Evolutionary conservation across 1,140 invertebrate species (phyloP), one percentile per base, ranked within the genome.

Genomic region (Drosophila micromelanica): DNA sequence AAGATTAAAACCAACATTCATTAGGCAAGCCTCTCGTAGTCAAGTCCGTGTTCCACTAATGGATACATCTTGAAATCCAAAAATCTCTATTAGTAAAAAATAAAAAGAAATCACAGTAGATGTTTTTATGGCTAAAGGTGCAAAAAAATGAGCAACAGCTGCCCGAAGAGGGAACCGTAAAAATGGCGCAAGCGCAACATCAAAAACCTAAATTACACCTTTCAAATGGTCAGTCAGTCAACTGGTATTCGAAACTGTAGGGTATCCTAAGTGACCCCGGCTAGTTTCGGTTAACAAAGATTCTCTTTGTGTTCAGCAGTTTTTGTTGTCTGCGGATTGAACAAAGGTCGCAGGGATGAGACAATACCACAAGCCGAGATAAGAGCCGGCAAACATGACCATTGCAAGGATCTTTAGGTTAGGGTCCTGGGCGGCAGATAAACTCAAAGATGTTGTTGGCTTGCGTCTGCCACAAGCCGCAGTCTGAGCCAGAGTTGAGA

Each of bases 311-410:
- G 62, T 38, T 49, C 9, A 40, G 27, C 38, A 56, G 45, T 63
- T 32, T 37, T 23, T 49, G 17, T 55, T 62, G 32, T 79, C 63
- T 63, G 48, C 54, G 61, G 13, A 11, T 7, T 13, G 63, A 63
- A 87, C 75, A 87, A 78, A 55, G 61, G 51, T 0, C 49, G 52
- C 43, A 71, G 49, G 69, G 48, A 73, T 82, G 61, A 48, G 65
- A 77, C 73, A 84, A 84, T 82, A 76, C 84, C 84, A 79, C 84
- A 87, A 87, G 84, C 85, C 81, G 84, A 89, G 84, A 87, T 87
- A 89, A 84, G 85, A 68, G 45, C 55, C 51, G 45, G 51, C 67
- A 60, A 77, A 80, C 70, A 81, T 62, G 75, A 67, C 62, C 72
- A 80, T n/a, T 67, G 56, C 60, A 56, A 64, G 61, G 61, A 73